Evolutionary conservation across 2,113 vertebrate species (phyloP), one percentile per base, ranked within the genome.

Genomic region (Chlamydotis undulata): DNA sequence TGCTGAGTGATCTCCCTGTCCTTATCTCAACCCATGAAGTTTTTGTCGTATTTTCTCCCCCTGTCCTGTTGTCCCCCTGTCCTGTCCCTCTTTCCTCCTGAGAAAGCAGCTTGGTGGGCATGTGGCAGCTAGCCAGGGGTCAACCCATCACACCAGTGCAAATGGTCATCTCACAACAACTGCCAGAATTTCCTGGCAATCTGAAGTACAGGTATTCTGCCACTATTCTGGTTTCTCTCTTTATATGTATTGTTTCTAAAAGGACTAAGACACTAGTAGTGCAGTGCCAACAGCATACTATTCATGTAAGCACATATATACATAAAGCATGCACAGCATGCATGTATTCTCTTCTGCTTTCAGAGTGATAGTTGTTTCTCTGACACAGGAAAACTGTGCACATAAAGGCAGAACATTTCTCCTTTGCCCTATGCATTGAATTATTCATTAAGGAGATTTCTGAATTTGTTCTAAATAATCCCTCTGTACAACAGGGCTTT

Each of bases 1-100:
- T 35, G 13, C 24, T 26, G 19, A 76, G 29, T 50, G 9, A n/a
- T 50, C 4, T 76, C 19, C 37, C 25, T 76, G 21, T 60, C 25
- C 14, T 78, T 53, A 26, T 33, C 21, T 61, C 1, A 3, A 79
- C 6, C 7, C 3, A 47, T 2, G 6, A 24, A 0, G 1, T 37
- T 61, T 78, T 61, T 65, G 14, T 23, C 0, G 0, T 26, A 56
- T 61, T 57, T 84, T 63, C 33, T 71, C 6, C 16, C 18, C 6
- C 4, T 60, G 11, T 57, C 7, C 2, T 29, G 6, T 52, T 73
- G 53, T 71, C 6, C 16, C 18, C 6, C 4, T 60, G 37, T 37
- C 37, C 37, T 37, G 37, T 37, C 37, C 37, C 37, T 9, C 37
- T 37, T 37, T 37, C 37, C 37, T 37, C 37, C 37, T 11, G 5